Base-by-base conservation (phyloP, 2,888 invertebrate species). In the Andrena marginata region DNA sequence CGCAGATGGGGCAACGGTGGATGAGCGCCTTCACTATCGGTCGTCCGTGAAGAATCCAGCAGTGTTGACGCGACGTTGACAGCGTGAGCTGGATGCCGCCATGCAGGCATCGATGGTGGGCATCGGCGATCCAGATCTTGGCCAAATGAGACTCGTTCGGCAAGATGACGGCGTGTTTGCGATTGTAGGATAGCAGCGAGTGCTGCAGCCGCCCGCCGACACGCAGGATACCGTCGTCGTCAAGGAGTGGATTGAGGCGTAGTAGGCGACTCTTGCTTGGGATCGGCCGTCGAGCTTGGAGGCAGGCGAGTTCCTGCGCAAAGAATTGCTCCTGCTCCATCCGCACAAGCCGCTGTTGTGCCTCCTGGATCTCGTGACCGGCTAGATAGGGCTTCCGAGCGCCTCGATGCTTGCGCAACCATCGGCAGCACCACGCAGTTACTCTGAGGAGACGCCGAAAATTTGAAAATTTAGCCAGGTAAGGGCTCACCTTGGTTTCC, bases 241-340 rank as follows among this genome's bases (percentile, higher is more conserved):
- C 64, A 2, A 64, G 2, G 26, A 64, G 7, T 1, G 64, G 64
- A 1, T 5, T 23, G 2, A 64, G 16, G 0, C 33, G n/a, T 0
- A n/a, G 16, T 0, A 62, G 10, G 0, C 33, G 31, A 3, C 26
- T 49, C 13, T 0, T 23, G 13, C 2, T 5, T 0, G 23, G 0
- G 0, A 62, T 2, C 0, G 42, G 42, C 0, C 42, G 42, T 2
- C 0, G 8, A 0, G 10, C 35, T 0, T 0, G 0, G 0, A 10
- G 8, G 2, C 10, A 10, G 35, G 0, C 2, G 10, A 35, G 0
- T 0, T 35, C 10, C 10, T 35, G 35, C 2, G 35, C 10, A 10
- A 35, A 35, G 35, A 2, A 1, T 0, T 13, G 42, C 0, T 1
- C 0, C 3, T 42, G 42, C 2, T 13, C 42, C 3, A 42, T 3